Base-by-base conservation (phyloP, 2,113 vertebrate species). In the Nycticorax nycticorax region DNA sequence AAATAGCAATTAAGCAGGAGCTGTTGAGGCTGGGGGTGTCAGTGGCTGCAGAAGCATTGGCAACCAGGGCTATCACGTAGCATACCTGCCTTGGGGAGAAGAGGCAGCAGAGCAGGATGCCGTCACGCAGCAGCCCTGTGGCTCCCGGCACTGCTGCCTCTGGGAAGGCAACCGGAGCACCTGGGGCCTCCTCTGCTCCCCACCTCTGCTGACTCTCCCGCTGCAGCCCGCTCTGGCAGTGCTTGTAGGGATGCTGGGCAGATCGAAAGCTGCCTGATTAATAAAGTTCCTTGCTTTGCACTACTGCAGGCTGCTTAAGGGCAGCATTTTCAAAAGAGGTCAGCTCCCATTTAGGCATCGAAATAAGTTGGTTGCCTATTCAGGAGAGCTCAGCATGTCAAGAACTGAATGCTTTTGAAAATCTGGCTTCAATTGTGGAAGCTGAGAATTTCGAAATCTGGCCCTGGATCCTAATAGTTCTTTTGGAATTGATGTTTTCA, bases 381-480 rank as follows among this genome's bases (percentile, higher is more conserved):
- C 93, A 96, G 96, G 90, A 92, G 82, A 92, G 75, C 93, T 92
- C 94, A 97, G 95, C 94, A 82, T 92, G 91, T 94, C 93, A 91
- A 95, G 93, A 94, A 91, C 93, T 95, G 96, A 97, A 95, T 82
- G 92, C 94, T 95, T 97, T 97, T 92, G 95, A 91, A 94, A 97
- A 93, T 96, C 96, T 97, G 96, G 84, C 67, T 95, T 95, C 93
- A 93, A 91, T 97, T 97, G 96, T 95, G 63, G 92, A 95, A 94
- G 94, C 93, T 95, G 93, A 97, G 93, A 92, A 95, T 97, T 96
- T 97, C 73, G 67, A 97, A 97, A 97, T 97, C 94, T 95, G 92
- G 91, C 80, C 80, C 77, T 48, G 41, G 83, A 92, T 96, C 91
- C 81, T 92, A 95, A 76, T 75, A 91, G 94, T 93, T 92, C 96